These are phyloP conservation scores for Catharus fuscescens DNA, from an alignment of 2,113 vertebrate genomes.

Conservation along the genomic window DNA sequence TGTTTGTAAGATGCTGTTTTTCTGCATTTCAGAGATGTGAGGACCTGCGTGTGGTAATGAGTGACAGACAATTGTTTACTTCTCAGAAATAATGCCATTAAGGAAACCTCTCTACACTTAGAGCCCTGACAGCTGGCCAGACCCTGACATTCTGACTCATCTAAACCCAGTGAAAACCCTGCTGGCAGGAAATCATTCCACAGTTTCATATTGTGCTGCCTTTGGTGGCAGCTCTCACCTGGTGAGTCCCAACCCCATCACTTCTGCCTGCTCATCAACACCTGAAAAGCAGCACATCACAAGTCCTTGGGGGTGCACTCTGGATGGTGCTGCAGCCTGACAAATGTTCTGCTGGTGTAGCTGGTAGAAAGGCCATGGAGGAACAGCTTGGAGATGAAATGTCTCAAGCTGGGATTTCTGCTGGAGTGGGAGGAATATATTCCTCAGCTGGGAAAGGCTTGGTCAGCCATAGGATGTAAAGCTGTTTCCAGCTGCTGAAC, in stretches of 20 bases:
- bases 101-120: not conserved
- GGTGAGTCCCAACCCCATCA: not conserved
- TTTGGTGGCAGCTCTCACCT: not conserved
- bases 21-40: constrained; percentile 35
- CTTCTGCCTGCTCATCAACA: not conserved
- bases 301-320: not conserved
- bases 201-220: not conserved
- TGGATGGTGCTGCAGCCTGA: no score
- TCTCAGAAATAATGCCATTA: not conserved
- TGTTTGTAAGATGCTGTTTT: constrained; percentile 69
- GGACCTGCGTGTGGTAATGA: constrained; percentile 2
- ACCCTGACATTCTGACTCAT: not conserved
- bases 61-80: constrained; percentile 31
- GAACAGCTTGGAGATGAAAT: not conserved
- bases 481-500: not conserved
- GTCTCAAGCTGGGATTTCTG: not conserved
- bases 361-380: not conserved
- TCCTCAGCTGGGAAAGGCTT: not conserved
- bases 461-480: not conserved
- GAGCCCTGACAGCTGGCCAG: not conserved
- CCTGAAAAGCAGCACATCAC: not conserved
- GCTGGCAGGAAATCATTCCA: not conserved
- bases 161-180: not conserved
- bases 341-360: not conserved
- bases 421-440: not conserved